Percentiles rank a stretch among this genome's conserved stretches.
phyloP scores from a whole-genome alignment of 2,888 invertebrate genomes.

The Perdita meconis region DNA sequence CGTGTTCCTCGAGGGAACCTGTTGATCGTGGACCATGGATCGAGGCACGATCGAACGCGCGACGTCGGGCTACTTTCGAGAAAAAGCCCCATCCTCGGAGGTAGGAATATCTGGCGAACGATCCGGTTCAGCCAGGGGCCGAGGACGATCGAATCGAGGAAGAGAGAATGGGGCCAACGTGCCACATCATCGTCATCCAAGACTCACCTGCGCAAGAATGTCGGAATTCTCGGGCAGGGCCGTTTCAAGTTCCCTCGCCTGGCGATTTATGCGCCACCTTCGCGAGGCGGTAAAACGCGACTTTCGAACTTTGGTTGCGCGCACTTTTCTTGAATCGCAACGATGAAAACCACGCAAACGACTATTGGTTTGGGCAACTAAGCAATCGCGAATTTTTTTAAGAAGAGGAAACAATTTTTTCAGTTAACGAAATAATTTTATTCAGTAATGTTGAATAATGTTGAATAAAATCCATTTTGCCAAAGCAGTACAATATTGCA shows the following conservation, averaged over 20 bases:
- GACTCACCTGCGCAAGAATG: slow-evolving; percentile 72
- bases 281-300: not conserved
- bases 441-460: no score
- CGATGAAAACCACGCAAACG: no score
- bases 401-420: no score
- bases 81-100: not conserved
- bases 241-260: not conserved
- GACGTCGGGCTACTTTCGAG: slow-evolving; percentile 1
- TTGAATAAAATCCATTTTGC: no score
- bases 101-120: not conserved
- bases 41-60: not conserved
- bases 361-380: no score
- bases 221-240: slow-evolving; percentile 68
- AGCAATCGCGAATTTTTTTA: no score
- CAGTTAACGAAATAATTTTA: no score
- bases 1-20: no score
- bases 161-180: slow-evolving; percentile 69
- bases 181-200: slow-evolving; percentile 71
- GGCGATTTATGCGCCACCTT: not conserved
- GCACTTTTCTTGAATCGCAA: not conserved
- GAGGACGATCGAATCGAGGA: slow-evolving; percentile 6
- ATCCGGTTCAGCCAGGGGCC: slow-evolving; percentile 5
- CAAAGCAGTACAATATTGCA: no score
- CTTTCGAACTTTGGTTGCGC: not conserved
- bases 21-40: not conserved